A percentile compares a stretch with the other conserved stretches of the same genome.
These are phyloP conservation scores for Eupeodes latifasciatus DNA, from an alignment of 2,888 invertebrate genomes.

Conservation along the genomic window DNA sequence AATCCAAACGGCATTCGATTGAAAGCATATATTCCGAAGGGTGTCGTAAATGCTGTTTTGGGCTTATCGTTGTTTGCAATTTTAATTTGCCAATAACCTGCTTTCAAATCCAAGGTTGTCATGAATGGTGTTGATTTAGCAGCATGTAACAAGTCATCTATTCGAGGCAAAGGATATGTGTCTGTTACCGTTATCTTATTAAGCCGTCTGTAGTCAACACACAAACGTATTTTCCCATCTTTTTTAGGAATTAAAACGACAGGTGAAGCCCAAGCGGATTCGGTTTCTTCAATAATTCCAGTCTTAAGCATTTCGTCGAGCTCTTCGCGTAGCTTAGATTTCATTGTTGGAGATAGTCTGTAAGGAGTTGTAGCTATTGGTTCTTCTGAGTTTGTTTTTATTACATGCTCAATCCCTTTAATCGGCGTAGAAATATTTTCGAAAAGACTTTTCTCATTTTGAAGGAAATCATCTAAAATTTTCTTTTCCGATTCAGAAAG, in stretches of 20 bases:
- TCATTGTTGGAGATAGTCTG: conserved; percentile 38
- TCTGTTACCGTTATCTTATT: conserved; percentile 77
- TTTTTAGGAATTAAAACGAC: conserved; percentile 81
- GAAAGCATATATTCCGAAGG: background rate
- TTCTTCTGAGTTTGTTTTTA: conserved; percentile 41
- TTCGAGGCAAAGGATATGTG: conserved; percentile 81
- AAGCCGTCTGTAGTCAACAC: conserved; percentile 80
- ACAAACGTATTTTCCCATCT: conserved; percentile 78
- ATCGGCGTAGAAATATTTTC: conserved; percentile 21
- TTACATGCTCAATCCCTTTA: conserved; percentile 25
- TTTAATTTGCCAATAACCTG: background rate
- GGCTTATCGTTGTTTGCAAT: background rate
- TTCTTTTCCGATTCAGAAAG: conserved; percentile 14
- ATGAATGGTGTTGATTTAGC: conserved; percentile 77
- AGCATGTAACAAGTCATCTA: conserved; percentile 81
- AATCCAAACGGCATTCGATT: conserved; percentile 1
- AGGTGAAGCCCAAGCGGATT: conserved; percentile 81
- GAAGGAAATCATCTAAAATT: background rate
- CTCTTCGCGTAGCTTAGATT: conserved; percentile 68
- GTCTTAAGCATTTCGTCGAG: conserved; percentile 77
- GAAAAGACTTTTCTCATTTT: conserved; percentile 3
- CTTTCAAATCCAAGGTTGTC: conserved; percentile 5
- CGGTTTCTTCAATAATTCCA: conserved; percentile 81
- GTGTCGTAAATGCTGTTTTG: background rate
- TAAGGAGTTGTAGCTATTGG: conserved; percentile 58